These are phyloP conservation scores for Mesocentrotus franciscanus DNA, from an alignment of 53 echinoderm and acorn worm genomes.

Conservation along the genomic window DNA sequence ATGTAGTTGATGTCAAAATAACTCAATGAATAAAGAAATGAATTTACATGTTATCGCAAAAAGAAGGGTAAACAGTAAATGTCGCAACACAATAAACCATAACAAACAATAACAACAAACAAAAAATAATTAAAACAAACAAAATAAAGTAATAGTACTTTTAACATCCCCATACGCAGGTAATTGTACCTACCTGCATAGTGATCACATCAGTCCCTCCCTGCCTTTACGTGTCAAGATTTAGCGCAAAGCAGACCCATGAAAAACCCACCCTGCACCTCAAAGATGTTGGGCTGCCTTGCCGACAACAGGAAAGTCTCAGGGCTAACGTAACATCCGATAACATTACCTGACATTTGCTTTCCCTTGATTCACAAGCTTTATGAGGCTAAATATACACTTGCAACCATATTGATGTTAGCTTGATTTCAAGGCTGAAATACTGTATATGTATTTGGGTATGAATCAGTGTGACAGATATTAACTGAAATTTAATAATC, in stretches of 20 bases:
- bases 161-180: neutral
- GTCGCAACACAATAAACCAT: neutral
- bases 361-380: conserved; percentile 44
- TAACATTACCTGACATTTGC: conserved; percentile 64
- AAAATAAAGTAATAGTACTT: neutral
- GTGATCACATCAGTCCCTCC: neutral
- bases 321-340: conserved; percentile 46
- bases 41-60: neutral
- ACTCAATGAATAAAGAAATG: too few species aligned
- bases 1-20: too few species aligned
- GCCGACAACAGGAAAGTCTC: conserved; percentile 48
- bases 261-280: neutral
- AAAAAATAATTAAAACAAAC: neutral
- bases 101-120: neutral
- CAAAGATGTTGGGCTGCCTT: conserved; percentile 8
- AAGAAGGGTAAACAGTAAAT: neutral
- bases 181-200: neutral
- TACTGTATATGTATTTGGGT: neutral
- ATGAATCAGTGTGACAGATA: neutral
- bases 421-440: conserved; percentile 48
- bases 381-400: conserved; percentile 34
- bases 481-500: neutral
- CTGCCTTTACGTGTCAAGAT: neutral
- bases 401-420: neutral
- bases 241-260: neutral